Base-by-base conservation (phyloP, 2,113 vertebrate species). In the Gallinago media region DNA sequence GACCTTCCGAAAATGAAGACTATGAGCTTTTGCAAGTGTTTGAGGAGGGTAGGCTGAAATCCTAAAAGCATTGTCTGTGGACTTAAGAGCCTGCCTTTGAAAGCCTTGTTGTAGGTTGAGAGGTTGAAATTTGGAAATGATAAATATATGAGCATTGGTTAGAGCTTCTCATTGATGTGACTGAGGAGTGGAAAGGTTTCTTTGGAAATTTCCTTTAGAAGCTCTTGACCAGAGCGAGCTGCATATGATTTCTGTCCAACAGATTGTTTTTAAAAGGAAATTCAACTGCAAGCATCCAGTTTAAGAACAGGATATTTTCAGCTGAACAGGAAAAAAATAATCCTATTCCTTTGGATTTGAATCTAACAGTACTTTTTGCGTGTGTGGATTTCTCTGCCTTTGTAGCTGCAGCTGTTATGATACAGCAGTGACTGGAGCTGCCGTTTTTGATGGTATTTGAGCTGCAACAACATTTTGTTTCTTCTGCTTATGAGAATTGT, bases 381-480 rank as follows among this genome's bases (percentile, higher is more conserved):
- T 46, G 20, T 5, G n/a, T 1, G 0, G 12, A 6, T 4, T 3
- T 34, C 61, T 70, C 58, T 84, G 9, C 23, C 12, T 3, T 55
- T 17, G 34, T 63, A 32, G 31, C 25, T 65, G 26, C 12, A 62
- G 34, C 5, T 62, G 84, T 34, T 19, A 6, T 18, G 11, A 47
- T 12, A 29, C 3, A 5, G 23, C 27, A 44, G 54, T 2, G 2
- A 29, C 27, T 38, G 23, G 15, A 86, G 13, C 12, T 11, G 2
- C 32, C 3, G 4, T 4, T 70, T 80, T 25, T 52, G n/a, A 32
- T 34, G 27, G 15, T 40, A 56, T 44, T 17, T 66, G 17, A 87
- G 19, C 23, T 2, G 3, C 50, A 77, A 20, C 2, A 77, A 49
- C 20, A 10, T 50, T 71, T 76, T 86, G 11, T 54, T 89, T 63